Evolutionary conservation across 2,888 invertebrate species (phyloP), one percentile per base, ranked within the genome.

Genomic region (Molanna angustata): DNA sequence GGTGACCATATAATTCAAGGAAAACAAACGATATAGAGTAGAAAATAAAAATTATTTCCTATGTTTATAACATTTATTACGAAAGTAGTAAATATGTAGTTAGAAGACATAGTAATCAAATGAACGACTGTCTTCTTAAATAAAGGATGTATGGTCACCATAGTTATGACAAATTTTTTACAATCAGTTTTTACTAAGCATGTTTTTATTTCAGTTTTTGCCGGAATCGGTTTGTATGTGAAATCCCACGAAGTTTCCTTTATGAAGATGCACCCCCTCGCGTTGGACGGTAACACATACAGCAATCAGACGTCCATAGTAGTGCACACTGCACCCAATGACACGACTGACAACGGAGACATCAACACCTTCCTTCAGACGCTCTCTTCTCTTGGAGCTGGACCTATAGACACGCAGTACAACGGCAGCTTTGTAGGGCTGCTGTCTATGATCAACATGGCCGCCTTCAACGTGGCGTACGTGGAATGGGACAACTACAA

Each of bases 191-290:
- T n/a, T n/a, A n/a, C n/a, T 17, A 17, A 11, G 0, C n/a, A n/a
- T 7, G 4, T 9, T 22, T 35, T 20, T 7, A 2, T 71, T 70
- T 1, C 70, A 77, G 77, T 80, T 39, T 79, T 86, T 53, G 84
- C 86, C 49, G 84, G 84, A 0, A 67, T 85, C 13, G 86, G 86
- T 6, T 78, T 88, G 16, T 85, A 85, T 64, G 72, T 85, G 57
- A 78, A 78, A 50, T 78, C 78, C 0, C 76, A 80, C 19, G 84
- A 86, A 63, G 81, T 80, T 7, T 78, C 81, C 27, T 80, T 82
- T 61, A 77, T 82, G 52, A 80, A 78, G 44, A 80, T 81, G 78
- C 81, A 80, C 57, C 80, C 84, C 1, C 72, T 87, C 40, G 73
- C 71, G 58, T 65, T 88, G 44, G 82, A 84, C 61, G 80, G 80